phyloP scores from a whole-genome alignment of 1,140 invertebrate genomes.

The Pachyrhynchus sulphureomaculatus region DNA sequence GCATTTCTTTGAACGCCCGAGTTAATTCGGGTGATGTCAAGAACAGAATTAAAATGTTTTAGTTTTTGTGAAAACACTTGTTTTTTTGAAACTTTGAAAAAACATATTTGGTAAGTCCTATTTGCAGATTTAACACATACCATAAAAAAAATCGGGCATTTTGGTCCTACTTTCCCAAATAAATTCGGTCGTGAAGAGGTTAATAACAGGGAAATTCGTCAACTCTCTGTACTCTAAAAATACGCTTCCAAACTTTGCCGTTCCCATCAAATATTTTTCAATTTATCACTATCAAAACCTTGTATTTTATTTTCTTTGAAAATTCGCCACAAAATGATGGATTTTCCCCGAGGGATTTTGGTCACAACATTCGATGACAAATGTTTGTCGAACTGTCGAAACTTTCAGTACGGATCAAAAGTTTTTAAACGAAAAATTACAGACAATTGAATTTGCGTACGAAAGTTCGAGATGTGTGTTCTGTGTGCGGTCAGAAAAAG shows the following conservation, averaged over 20 bases:
- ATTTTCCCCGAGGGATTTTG: conserved; percentile 22
- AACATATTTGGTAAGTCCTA: too few relatives aligned
- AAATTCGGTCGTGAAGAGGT: too few relatives aligned
- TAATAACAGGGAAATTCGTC: too few relatives aligned
- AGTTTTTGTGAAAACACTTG: too few relatives aligned
- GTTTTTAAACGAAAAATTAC: conserved; percentile 29
- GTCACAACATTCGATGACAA: conserved; percentile 33
- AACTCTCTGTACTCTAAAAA: too few relatives aligned
- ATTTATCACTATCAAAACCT: conserved; percentile 26
- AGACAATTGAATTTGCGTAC: conserved; percentile 32
- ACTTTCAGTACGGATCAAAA: conserved; percentile 16
- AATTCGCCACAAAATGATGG: conserved; percentile 25
- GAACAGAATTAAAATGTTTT: too few relatives aligned
- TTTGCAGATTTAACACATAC: too few relatives aligned
- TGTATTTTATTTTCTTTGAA: conserved; percentile 29
- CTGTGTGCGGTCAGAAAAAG: conserved; percentile 18
- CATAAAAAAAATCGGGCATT: too few relatives aligned
- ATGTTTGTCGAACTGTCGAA: conserved; percentile 31
- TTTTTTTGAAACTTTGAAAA: too few relatives aligned
- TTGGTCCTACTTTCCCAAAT: too few relatives aligned
- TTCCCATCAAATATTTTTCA: conserved; percentile 21
- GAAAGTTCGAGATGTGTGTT: conserved; percentile 6
- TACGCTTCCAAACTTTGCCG: neutral
- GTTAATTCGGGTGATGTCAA: too few relatives aligned
- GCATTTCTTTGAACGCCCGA: too few relatives aligned